These are phyloP conservation scores for Pachypanchax playfairii DNA, from an alignment of 2,113 vertebrate genomes.

Conservation along the genomic window DNA sequence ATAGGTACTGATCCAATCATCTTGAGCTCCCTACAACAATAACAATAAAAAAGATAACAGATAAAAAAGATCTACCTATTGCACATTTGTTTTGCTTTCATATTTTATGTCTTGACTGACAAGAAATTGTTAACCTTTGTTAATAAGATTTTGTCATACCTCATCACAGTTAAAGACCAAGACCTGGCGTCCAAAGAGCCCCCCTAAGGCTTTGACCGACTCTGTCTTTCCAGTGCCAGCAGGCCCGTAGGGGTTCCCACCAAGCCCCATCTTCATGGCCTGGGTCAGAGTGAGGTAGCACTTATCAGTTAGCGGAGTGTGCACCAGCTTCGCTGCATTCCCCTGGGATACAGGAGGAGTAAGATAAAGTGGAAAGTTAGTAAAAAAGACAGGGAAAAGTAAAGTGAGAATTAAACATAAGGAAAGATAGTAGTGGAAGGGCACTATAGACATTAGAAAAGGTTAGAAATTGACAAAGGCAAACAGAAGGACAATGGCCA, in stretches of 20 bases:
- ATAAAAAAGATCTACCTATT: not conserved
- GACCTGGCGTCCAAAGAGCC: slow-evolving; percentile 94
- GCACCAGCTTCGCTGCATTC: slow-evolving; percentile 94
- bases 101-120: not conserved
- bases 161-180: slow-evolving; percentile 99
- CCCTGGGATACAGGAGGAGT: slow-evolving; percentile 78
- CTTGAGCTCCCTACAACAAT: too few relatives aligned
- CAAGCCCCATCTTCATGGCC: slow-evolving; percentile 96
- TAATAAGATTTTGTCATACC: slow-evolving; percentile 72
- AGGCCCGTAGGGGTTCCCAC: slow-evolving; percentile 96
- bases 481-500: slow-evolving; percentile 22
- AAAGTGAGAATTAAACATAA: slow-evolving; percentile 11
- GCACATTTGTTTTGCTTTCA: not conserved
- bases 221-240: slow-evolving; percentile 98
- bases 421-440: not conserved
- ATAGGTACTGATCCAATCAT: too few relatives aligned
- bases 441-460: not conserved
- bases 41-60: too few relatives aligned
- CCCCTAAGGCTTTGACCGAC: slow-evolving; percentile 95
- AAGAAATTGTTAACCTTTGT: not conserved
- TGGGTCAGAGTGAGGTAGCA: slow-evolving; percentile 97
- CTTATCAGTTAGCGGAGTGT: slow-evolving; percentile 96
- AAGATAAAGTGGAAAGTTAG: slow-evolving; percentile 20
- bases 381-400: slow-evolving; percentile 17
- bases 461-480: slow-evolving; percentile 11